phyloP scores from a whole-genome alignment of 2,888 invertebrate genomes.

The Pyrrhosoma nymphula region DNA sequence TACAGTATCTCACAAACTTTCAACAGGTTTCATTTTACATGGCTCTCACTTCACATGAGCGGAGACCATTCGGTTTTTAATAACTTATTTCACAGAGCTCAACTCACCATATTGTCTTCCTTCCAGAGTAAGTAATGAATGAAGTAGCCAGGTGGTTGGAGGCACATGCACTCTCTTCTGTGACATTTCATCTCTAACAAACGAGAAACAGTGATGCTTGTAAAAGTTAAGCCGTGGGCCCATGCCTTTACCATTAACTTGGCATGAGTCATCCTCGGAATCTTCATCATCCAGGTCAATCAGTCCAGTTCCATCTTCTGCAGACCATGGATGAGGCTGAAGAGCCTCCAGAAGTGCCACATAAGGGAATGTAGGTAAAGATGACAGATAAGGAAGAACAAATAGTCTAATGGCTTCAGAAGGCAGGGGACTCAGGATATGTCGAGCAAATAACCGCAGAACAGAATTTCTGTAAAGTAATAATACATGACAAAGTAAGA shows the following conservation, averaged over 20 bases:
- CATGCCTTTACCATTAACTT: conserved; percentile 9
- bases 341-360: conserved; percentile 76
- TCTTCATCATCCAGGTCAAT: conserved; percentile 24
- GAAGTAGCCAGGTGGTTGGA: conserved; percentile 84
- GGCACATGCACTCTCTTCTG: conserved; percentile 78
- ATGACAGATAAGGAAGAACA: conserved; percentile 85
- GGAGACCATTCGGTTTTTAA: too few relatives aligned
- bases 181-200: conserved; percentile 13
- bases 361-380: conserved; percentile 78
- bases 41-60: too few relatives aligned
- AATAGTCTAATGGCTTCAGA: conserved; percentile 85
- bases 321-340: conserved; percentile 37
- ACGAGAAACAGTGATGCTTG: not conserved
- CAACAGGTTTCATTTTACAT: too few relatives aligned
- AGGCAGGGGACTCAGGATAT: conserved; percentile 84
- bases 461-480: conserved; percentile 77
- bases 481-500: not conserved
- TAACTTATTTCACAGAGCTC: not conserved
- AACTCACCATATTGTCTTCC: conserved; percentile 84
- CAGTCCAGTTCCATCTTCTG: conserved; percentile 15
- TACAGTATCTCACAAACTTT: not conserved
- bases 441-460: conserved; percentile 82
- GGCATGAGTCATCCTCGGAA: conserved; percentile 36
- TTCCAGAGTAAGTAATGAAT: conserved; percentile 85
- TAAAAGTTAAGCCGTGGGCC: not conserved